Evolutionary conservation across 2,113 vertebrate species (phyloP), one percentile per base, ranked within the genome.

Genomic region (Psammodynastes pulverulentus): DNA sequence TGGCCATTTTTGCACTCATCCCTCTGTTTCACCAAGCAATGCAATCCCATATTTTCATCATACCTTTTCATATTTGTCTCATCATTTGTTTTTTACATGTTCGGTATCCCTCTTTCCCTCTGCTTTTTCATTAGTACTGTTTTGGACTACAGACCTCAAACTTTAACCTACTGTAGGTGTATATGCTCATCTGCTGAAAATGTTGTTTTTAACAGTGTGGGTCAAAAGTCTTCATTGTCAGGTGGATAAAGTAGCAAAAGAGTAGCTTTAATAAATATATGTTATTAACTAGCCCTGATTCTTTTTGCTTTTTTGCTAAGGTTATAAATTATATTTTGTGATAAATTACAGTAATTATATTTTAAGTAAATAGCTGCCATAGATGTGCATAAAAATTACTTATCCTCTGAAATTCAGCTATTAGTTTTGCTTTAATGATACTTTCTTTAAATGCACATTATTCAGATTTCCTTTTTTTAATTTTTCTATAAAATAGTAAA

Each of bases 331-430:
- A 91, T 92, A 0, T 52, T 91, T 62, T 34, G 86, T 96, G 95
- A 96, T 97, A 96, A 95, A 95, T 95, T 23, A 52, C 62, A 94
- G 52, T 92, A 95, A 95, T 96, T 96, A 95, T 92, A 58, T 84
- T 89, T 85, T 72, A 54, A 94, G 93, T 93, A 94, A 95, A 96
- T 34, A 79, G 92, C 51, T 95, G 95, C 95, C 95, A 92, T 92
- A 46, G 93, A 85, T 94, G 52, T 5, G 15, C 51, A 72, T 54
- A 84, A 23, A 92, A 93, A 58, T 29, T 92, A 86, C 92, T 45
- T 24, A 21, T 91, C 94, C 89, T 89, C 29, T 0, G 0, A 84
- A 85, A n/a, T 86, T 94, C 93, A 95, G 90, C 95, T 92, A 94
- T 87, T 94, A 88, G 7, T 84, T 93, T 88, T 94, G 94, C 95